Evolutionary conservation across 2,797 vertebrate species (phyloP).

Genomic region (Catostomus latipinnis): DNA sequence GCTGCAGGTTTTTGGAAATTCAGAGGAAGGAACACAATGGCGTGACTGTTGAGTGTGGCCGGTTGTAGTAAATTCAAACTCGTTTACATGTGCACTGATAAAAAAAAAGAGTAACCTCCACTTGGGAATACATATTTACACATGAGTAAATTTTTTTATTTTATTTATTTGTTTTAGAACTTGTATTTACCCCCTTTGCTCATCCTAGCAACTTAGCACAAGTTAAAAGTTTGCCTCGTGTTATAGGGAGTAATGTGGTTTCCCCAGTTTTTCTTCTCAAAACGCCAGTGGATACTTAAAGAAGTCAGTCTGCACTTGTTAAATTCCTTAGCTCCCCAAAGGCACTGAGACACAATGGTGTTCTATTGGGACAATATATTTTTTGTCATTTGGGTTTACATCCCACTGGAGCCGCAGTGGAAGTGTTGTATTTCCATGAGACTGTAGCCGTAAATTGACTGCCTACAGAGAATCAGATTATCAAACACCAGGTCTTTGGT

Average conservation of each 20-base stretch:
- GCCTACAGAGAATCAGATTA: conserved; percentile 4
- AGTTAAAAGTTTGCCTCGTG: neutral
- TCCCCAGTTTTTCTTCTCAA: conserved; percentile 30
- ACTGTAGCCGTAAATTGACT: conserved; percentile 35
- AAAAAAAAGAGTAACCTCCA: conserved; percentile 10
- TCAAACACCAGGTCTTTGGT: conserved; percentile 19
- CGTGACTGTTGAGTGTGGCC: conserved; percentile 71
- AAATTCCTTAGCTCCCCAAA: conserved; percentile 74
- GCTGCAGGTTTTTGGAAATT: conserved; percentile 73
- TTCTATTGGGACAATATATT: conserved; percentile 76
- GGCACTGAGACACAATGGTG: conserved; percentile 70
- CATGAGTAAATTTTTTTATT: neutral
- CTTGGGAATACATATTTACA: neutral
- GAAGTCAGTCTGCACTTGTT: conserved; percentile 63
- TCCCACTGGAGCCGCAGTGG: conserved; percentile 54
- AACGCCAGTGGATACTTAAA: conserved; percentile 47
- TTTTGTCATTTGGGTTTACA: conserved; percentile 70
- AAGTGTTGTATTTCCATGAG: conserved; percentile 63
- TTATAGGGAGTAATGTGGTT: conserved; percentile 33
- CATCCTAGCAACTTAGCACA: neutral
- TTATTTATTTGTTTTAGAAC: neutral
- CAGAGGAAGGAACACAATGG: conserved; percentile 77
- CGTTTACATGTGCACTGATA: conserved; percentile 19
- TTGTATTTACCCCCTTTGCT: neutral
- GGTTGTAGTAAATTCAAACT: conserved; percentile 66